Evolutionary conservation across 2,113 vertebrate species (phyloP).

Genomic region (Octodon degus): DNA sequence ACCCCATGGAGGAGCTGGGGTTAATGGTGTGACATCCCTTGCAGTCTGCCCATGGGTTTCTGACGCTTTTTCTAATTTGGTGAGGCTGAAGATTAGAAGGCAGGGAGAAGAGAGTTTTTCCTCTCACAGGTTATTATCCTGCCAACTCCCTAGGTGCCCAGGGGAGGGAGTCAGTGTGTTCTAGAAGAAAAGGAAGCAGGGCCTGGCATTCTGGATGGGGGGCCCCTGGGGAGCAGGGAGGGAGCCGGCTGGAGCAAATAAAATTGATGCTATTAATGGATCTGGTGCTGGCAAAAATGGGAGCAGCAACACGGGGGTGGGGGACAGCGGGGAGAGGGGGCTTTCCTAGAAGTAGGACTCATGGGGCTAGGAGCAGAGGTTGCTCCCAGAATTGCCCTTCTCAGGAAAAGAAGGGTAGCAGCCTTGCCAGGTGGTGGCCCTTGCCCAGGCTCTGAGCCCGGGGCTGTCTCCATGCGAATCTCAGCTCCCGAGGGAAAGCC

Average conservation of each 20-base stretch:
- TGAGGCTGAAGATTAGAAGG: constrained; percentile 79
- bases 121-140: constrained; percentile 83
- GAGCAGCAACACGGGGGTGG: constrained; percentile 54
- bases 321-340: neutral
- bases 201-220: constrained; percentile 77
- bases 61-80: constrained; percentile 81
- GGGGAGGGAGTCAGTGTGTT: constrained; percentile 79
- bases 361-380: neutral
- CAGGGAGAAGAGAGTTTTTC: constrained; percentile 79
- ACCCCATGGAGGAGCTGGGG: constrained; percentile 61
- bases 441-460: neutral
- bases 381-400: neutral
- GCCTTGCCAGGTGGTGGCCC: neutral
- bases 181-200: constrained; percentile 81
- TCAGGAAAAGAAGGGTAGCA: neutral
- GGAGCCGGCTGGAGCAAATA: constrained; percentile 75
- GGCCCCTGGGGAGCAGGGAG: constrained; percentile 71
- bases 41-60: constrained; percentile 72
- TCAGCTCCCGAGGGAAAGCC: neutral
- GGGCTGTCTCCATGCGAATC: neutral
- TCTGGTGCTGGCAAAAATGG: constrained; percentile 74
- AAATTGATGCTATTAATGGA: constrained; percentile 83
- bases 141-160: constrained; percentile 76
- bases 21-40: constrained; percentile 75
- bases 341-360: constrained; percentile 56